Evolutionary conservation across 2,797 vertebrate genomes (phyloP), one percentile per base, ranked within the genome.

Genomic region (Peromyscus melanophrys): DNA sequence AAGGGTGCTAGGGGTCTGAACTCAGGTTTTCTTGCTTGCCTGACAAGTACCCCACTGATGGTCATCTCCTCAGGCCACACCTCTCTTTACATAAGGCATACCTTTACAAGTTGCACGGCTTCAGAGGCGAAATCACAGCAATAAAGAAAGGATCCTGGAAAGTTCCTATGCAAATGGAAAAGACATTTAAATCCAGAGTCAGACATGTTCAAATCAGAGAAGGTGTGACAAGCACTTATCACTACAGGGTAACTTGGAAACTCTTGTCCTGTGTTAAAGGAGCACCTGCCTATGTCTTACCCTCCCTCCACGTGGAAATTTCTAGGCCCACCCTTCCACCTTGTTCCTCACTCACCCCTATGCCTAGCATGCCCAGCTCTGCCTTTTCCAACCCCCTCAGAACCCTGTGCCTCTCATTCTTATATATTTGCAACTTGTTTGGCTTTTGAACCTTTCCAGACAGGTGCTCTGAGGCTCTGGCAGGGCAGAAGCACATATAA

Each of bases 61-160:
- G 86, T 12, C 52, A 13, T 34, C 86, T 21, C 25, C 2, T 73
- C n/a, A 40, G 85, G 34, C 65, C 65, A 19, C 0, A 1, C 37
- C 40, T 94, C 55, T 78, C 83, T 97, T 93, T 97, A 92, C 13
- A 82, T 29, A 96, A 96, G 81, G 94, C 97, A 98, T 99, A 99
- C 99, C 99, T 99, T 99, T 83, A 99, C 98, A 92, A 99, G 98
- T 96, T 99, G 99, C 98, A 99, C 98, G 63, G 99, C 99, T 98
- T 96, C 98, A 85, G 98, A 97, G 89, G 99, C 99, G 98, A 99
- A 99, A 99, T 99, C 99, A 98, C 99, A 99, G 97, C 99, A 99
- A 98, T 99, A 99, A 5, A 99, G 97, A 98, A 99, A 99, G 52
- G 98, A 97, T 83, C 98, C 98, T 73, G 98, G 98, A 94, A 92